These are phyloP conservation scores for Macrobrachium nipponense DNA, from an alignment of 1,140 invertebrate species.

Conservation along the genomic window DNA sequence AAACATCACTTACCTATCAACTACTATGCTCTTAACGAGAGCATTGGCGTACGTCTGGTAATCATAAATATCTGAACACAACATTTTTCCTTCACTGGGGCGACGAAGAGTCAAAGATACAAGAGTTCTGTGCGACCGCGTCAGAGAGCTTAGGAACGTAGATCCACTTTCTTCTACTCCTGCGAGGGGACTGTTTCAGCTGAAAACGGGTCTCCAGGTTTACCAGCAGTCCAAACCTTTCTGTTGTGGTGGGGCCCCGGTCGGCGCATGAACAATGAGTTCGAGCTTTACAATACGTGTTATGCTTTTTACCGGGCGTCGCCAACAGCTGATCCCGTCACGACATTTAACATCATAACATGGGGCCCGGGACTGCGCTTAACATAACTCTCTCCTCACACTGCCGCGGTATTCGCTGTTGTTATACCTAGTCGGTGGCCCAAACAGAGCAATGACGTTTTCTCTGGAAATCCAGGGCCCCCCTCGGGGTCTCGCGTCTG, in stretches of 20 bases:
- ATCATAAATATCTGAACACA: slow-evolving; percentile 39
- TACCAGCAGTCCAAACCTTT: background rate
- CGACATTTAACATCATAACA: no score
- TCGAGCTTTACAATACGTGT: background rate
- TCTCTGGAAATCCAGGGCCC: no score
- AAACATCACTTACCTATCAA: slow-evolving; percentile 7
- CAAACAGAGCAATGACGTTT: no score
- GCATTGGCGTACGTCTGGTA: slow-evolving; percentile 50
- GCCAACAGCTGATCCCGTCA: background rate
- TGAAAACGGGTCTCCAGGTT: slow-evolving; percentile 14
- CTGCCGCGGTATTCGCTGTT: no score
- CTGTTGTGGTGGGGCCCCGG: slow-evolving; percentile 22
- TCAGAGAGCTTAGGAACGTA: background rate
- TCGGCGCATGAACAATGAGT: slow-evolving; percentile 25
- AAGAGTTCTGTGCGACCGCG: background rate
- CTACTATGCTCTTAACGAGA: slow-evolving; percentile 35
- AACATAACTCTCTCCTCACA: no score
- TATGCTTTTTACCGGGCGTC: slow-evolving; percentile 28
- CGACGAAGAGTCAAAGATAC: background rate
- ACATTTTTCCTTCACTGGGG: background rate
- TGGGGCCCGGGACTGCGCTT: no score
- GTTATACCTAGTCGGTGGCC: no score
- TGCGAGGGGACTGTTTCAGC: background rate
- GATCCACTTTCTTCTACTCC: background rate
- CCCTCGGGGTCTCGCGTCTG: no score